Conservation (phyloP, 2,113 vertebrate genomes). For the Peucedramus taeniatus region DNA sequence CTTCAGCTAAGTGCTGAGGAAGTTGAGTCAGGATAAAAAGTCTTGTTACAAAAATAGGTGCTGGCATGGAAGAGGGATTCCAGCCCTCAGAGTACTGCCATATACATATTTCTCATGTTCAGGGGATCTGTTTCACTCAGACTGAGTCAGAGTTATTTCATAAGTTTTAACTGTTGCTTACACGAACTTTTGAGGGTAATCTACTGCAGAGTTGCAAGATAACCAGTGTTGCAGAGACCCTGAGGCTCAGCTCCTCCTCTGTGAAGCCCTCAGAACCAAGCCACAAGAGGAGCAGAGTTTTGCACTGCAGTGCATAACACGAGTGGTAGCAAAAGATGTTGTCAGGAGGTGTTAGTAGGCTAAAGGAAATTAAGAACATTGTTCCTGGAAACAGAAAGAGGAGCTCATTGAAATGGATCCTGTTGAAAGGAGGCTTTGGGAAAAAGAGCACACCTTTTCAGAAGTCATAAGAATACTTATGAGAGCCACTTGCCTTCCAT, state of each 20-base stretch:
- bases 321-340: not conserved
- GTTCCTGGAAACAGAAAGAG: not conserved
- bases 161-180: not conserved
- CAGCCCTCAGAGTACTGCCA: not conserved
- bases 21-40: not conserved
- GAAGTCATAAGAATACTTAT: not conserved
- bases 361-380: not conserved
- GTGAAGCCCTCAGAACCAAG: not conserved
- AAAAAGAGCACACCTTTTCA: not conserved
- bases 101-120: not conserved
- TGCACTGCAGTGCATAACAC: not conserved
- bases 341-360: not conserved
- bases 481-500: not conserved
- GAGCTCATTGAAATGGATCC: not conserved
- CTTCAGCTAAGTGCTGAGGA: not conserved
- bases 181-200: not conserved
- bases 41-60: conserved; percentile 3
- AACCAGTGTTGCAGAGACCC: not conserved
- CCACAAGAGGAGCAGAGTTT: not conserved
- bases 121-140: not conserved
- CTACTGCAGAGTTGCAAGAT: not conserved
- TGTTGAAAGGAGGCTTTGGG: not conserved
- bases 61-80: conserved; percentile 15
- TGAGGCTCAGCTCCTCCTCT: not conserved
- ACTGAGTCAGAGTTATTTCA: not conserved